Conservation (phyloP, 2,888 invertebrate genomes). For the Actias luna region DNA sequence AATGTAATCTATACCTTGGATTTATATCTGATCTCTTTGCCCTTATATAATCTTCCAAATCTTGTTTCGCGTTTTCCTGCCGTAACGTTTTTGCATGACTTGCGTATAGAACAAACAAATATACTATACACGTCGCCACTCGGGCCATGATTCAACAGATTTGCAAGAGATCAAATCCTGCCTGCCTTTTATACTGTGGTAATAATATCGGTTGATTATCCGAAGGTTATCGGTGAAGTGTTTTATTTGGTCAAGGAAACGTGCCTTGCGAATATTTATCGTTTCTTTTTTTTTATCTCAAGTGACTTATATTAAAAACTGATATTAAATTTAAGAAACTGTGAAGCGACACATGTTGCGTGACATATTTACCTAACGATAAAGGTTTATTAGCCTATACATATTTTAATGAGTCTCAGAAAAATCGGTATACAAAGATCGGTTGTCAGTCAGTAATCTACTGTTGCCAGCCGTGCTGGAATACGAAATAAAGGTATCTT, state of each 20-base stretch:
- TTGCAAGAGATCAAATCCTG: background rate
- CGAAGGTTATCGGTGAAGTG: conserved; percentile 19
- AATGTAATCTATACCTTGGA: conserved; percentile 58
- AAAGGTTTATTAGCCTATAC: no score
- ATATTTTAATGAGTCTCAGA: no score
- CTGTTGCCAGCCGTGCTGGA: no score
- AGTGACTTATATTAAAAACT: no score
- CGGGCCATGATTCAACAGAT: conserved; percentile 6
- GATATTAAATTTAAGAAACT: background rate
- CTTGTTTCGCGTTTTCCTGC: conserved; percentile 37
- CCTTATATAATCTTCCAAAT: conserved; percentile 60
- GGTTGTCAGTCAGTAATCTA: no score
- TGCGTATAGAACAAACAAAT: conserved; percentile 35
- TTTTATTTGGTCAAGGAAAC: conserved; percentile 6
- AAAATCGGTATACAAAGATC: no score
- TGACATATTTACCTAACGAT: no score
- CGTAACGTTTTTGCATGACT: conserved; percentile 34
- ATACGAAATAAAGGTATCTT: no score
- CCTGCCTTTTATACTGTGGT: conserved; percentile 14
- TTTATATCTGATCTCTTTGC: conserved; percentile 55
- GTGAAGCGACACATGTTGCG: background rate
- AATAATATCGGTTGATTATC: conserved; percentile 12
- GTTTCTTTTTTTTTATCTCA: no score
- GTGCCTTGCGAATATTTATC: background rate
- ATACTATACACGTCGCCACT: conserved; percentile 18